Base-by-base conservation (phyloP, 1,140 invertebrate genomes). In the Magallana gigas region DNA sequence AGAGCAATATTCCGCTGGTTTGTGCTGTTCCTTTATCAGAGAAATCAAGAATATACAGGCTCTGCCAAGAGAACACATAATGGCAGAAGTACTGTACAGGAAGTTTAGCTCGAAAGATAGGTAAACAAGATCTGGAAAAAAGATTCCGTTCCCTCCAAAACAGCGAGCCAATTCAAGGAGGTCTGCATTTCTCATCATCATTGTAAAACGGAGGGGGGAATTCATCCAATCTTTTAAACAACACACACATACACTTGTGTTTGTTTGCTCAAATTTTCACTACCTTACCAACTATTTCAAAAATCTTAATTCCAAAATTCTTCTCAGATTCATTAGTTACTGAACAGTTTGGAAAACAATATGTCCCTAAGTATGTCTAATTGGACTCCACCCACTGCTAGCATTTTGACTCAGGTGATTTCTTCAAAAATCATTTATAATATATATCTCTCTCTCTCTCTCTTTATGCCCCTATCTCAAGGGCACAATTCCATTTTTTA, bases 41-140 rank as follows among this genome's bases (percentile, higher is more conserved):
- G 12, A 76, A 76, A 76, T 76, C 68, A 29, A 23, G 18, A 29
- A 76, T 64, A 76, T 76, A 76, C 36, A 36, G 68, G 8, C 68
- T 76, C 18, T 76, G 68, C 68, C 68, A 76, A 76, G 68, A 36
- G 23, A 76, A 29, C 68, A 18, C 7, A 76, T 76, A 76, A 76
- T 76, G 23, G 68, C 18, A 76, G 68, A 36, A 29, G 68, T 36
- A 76, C 68, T 76, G 23, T 23, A 29, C 68, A 76, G 68, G 68
- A 76, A 76, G 68, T 76, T 76, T 23, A 76, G 68, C 68, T 29
- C 23, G 11, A 23, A 23, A 29, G 68, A 76, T 76, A 76, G 68
- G 68, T 76, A 76, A 76, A 76, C 68, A 76, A 64, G 68, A 76
- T 76, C 68, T 76, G 68, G 68, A 76, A 76, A 76, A 76, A 76